Conservation (phyloP, 2,888 invertebrate genomes). For the Scaptomyza caliginosa region DNA sequence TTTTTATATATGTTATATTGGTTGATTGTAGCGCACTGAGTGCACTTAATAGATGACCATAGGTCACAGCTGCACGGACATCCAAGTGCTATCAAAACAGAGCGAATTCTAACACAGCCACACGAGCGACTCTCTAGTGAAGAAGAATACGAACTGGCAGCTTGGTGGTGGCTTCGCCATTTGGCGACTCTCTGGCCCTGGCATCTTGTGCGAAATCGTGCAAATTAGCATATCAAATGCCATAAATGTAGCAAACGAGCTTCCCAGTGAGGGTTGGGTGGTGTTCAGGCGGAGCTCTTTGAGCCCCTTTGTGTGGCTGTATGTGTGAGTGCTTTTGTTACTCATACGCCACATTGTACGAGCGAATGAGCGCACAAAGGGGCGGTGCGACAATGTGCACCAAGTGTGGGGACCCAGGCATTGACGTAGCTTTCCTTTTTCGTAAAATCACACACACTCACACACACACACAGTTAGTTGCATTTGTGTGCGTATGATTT, state of each 20-base stretch:
- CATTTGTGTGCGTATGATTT: conserved; percentile 61
- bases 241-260: conserved; percentile 53
- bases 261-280: conserved; percentile 12
- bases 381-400: conserved; percentile 55
- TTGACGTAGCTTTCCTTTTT: conserved; percentile 45
- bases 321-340: conserved; percentile 61
- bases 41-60: background rate
- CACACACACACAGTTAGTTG: conserved; percentile 24
- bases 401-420: conserved; percentile 39
- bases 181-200: conserved; percentile 30
- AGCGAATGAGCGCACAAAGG: conserved; percentile 74
- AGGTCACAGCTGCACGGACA: background rate
- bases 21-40: conserved; percentile 8
- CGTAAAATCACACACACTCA: conserved; percentile 4
- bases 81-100: conserved; percentile 50
- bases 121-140: conserved; percentile 44
- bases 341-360: conserved; percentile 71
- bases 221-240: conserved; percentile 80
- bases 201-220: conserved; percentile 59
- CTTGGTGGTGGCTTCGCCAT: conserved; percentile 58
- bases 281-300: conserved; percentile 23
- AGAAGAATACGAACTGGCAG: conserved; percentile 7
- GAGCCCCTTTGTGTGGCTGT: conserved; percentile 22
- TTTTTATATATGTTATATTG: too few relatives aligned
- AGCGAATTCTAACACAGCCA: conserved; percentile 35